phyloP scores from a whole-genome alignment of 2,888 invertebrate species.

The Eumerus sabulonum region DNA sequence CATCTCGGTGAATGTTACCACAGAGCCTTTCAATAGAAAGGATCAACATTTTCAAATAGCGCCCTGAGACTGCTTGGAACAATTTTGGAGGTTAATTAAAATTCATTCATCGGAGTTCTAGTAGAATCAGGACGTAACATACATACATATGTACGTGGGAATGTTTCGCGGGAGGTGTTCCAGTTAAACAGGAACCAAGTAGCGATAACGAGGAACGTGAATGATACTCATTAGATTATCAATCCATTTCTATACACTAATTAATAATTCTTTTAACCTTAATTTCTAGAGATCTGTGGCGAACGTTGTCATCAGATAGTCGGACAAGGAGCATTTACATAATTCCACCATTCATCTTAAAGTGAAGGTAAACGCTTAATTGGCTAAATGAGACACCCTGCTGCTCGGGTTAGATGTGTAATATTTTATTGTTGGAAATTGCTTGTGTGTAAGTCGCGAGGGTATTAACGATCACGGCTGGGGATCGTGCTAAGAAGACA shows the following conservation, averaged over 20 bases:
- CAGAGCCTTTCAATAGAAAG: conserved; percentile 5
- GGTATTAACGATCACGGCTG: not conserved
- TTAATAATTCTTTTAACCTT: conserved; percentile 30
- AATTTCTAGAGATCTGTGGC: not conserved
- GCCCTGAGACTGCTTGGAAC: conserved; percentile 10
- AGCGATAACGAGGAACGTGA: conserved; percentile 9
- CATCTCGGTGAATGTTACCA: conserved; percentile 1
- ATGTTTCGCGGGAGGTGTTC: conserved; percentile 13
- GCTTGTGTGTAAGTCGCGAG: not conserved
- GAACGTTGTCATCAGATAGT: conserved; percentile 8
- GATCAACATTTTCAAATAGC: conserved; percentile 16
- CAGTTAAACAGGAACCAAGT: conserved; percentile 3
- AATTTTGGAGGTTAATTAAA: conserved; percentile 5
- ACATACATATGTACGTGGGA: too few species aligned
- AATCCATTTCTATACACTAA: conserved; percentile 5
- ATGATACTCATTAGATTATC: conserved; percentile 5
- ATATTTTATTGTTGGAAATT: not conserved
- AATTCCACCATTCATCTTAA: conserved; percentile 27
- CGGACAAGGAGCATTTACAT: conserved; percentile 11
- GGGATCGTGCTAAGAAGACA: too few species aligned
- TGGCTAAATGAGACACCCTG: conserved; percentile 17
- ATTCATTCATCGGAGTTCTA: not conserved
- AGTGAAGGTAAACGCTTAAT: conserved; percentile 26
- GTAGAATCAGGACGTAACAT: not conserved
- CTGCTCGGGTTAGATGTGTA: not conserved